Base-by-base conservation (phyloP, 2,888 invertebrate species). In the Sphaerophoria taeniata region DNA sequence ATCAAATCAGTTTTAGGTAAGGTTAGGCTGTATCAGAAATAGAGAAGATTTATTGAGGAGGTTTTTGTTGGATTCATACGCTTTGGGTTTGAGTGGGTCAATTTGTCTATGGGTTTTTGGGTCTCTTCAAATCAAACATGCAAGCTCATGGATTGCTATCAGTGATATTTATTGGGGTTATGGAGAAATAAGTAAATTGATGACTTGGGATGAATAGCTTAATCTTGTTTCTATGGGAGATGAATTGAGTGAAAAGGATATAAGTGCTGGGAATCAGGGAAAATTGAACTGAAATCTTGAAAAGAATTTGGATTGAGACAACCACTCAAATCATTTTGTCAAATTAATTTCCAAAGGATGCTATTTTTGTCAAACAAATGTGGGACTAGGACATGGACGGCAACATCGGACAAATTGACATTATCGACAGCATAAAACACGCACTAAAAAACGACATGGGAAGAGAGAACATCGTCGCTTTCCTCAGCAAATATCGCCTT, bases 101-200 rank as follows among this genome's bases (percentile, higher is more conserved):
- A 84, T 84, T 76, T 80, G 75, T 80, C 67, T 84, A 72, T 80
- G 79, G 79, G 79, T 51, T 9, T 43, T 9, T 12, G 43, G 75
- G 71, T 79, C 65, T 47, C 55, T 51, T 39, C 47, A 7, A 39
- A 7, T 7, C 9, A 6, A 7, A 9, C 9, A 39, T 39, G 9
- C 7, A 39, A 2, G 53, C 34, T 12, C 49, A 69, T 75, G 72
- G 43, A 61, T 61, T 49, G 39, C 55, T 72, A 51, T 76, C 75
- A 80, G 55, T 60, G 61, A 69, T 74, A 79, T 61, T 69, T 65
- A 65, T 34, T 53, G 47, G 5, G 45, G 34, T 34, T 36, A 34
- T 24, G 16, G 51, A 39, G 51, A n/a, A 16, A 43, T 16, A 45
- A 63, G n/a, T n/a, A 24, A 31, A 34, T 55, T 56, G 77, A 77